Percentiles rank a stretch among this genome's conserved stretches.
Evolutionary conservation across 2,888 invertebrate species (phyloP).

Genomic region (Tachina grossa): DNA sequence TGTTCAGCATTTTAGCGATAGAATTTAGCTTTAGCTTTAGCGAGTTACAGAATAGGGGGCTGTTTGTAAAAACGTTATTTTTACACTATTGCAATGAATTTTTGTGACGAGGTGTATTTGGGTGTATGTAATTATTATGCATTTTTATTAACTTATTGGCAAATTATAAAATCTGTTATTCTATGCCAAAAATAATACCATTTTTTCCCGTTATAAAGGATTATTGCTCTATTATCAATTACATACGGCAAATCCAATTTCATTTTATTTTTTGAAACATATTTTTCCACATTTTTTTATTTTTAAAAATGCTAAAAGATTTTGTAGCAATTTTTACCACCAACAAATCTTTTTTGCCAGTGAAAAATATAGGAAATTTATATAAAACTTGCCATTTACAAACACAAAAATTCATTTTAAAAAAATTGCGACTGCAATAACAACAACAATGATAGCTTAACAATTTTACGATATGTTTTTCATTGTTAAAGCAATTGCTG

Average conservation of each 20-base stretch:
- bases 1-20: too few relatives aligned
- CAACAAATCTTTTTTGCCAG: constrained; percentile 55
- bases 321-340: constrained; percentile 33
- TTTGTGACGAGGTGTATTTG: not conserved
- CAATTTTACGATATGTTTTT: constrained; percentile 66
- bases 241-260: constrained; percentile 35
- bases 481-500: constrained; percentile 66
- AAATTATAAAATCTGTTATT: constrained; percentile 36
- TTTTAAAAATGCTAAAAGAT: not conserved
- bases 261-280: constrained; percentile 29
- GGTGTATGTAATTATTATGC: not conserved
- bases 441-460: constrained; percentile 52
- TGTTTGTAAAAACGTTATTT: too few relatives aligned
- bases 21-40: too few relatives aligned
- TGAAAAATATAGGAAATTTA: constrained; percentile 42
- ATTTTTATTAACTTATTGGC: constrained; percentile 9
- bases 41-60: too few relatives aligned
- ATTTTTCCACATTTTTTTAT: not conserved
- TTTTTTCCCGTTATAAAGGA: constrained; percentile 17
- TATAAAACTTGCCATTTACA: constrained; percentile 52
- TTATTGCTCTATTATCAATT: constrained; percentile 56
- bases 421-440: constrained; percentile 42
- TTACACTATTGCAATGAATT: too few relatives aligned
- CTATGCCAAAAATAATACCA: constrained; percentile 3
- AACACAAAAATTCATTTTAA: constrained; percentile 43